Evolutionary conservation across 2,888 invertebrate species (phyloP), one percentile per base, ranked within the genome.

Genomic region (Heliconius ethilla): DNA sequence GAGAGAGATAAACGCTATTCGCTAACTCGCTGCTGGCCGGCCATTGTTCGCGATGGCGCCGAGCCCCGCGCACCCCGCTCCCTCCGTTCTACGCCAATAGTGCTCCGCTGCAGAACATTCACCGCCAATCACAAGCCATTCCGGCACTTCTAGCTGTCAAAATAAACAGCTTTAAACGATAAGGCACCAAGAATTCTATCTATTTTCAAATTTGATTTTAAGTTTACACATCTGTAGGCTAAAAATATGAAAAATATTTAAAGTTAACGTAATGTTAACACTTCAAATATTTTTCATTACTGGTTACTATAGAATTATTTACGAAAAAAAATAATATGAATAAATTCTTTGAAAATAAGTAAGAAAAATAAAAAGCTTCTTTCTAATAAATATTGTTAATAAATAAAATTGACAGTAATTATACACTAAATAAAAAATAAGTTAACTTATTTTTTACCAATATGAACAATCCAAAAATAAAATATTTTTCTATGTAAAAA

Each of bases 1-100:
- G 94, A 94, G 93, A 94, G 94, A 94, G 94, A 94, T 94, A 94
- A 94, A 93, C 92, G 94, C 92, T 93, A 92, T 94, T 94, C 91
- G 91, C 94, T 93, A 93, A 94, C 93, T 93, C 92, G 91, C 88
- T 90, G 90, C 92, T 88, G 83, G 91, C 91, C 91, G 91, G 94
- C 92, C 93, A 93, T 94, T 94, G 93, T 94, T 93, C 89, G 93
- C 92, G 91, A 94, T 92, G 94, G 93, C 92, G 93, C 91, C 87
- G 88, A 86, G 88, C 89, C 88, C 92, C 92, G 89, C 92, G 87
- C 91, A 86, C 86, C 92, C 91, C 91, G 89, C 89, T 83, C 83
- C 85, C 84, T 87, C 88, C 90, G 89, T 87, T 91, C 91, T 93
- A 91, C 93, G 91, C 94, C 94, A 94, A 94, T 94, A 93, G 94